These are phyloP conservation scores for Corythornis madagascariensis DNA, from an alignment of 2,113 vertebrate genomes.

Conservation along the genomic window DNA sequence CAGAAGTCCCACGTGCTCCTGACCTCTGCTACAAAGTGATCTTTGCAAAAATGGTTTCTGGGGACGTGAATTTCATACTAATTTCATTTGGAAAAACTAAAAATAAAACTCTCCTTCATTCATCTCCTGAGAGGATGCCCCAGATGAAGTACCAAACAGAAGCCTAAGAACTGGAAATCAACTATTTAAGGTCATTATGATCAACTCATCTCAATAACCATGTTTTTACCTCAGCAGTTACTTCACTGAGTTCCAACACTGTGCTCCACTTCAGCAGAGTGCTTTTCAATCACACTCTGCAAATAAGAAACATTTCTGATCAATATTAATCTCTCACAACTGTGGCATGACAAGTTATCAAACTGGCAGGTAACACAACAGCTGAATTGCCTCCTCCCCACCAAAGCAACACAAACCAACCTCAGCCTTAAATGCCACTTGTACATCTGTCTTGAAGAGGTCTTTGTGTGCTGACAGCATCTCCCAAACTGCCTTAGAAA, in stretches of 20 bases:
- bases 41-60: background rate
- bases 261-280: background rate
- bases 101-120: background rate
- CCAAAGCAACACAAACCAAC: background rate
- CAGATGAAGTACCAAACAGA: background rate
- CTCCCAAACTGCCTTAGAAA: background rate
- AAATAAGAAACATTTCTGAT: background rate
- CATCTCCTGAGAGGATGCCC: background rate
- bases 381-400: background rate
- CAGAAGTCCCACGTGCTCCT: background rate
- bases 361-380: background rate
- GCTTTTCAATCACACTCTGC: background rate
- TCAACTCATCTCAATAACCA: background rate
- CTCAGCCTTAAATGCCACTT: background rate
- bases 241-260: background rate
- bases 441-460: background rate
- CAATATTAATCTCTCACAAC: background rate
- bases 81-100: background rate
- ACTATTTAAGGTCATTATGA: background rate
- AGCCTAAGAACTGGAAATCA: background rate
- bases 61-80: background rate
- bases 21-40: background rate
- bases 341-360: background rate
- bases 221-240: background rate
- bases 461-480: background rate